phyloP scores from a whole-genome alignment of 37 sponge, comb jelly and placozoan species.

The Agelas oroides region DNA sequence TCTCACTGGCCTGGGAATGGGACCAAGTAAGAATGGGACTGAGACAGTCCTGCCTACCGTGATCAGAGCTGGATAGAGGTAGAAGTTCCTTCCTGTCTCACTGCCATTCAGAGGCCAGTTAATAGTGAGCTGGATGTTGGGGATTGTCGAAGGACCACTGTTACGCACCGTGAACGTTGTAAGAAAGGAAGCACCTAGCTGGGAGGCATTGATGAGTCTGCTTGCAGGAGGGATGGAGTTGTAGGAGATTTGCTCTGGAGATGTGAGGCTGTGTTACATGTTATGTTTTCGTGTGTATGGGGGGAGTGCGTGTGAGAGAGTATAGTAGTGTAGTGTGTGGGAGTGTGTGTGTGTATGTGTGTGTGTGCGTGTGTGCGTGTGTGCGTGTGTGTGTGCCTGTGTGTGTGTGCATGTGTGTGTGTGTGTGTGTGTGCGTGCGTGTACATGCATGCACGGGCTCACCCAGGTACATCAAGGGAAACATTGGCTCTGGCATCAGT shows the following conservation, averaged over 20 bases:
- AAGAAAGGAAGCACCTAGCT: slow-evolving; percentile 19
- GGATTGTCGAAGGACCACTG: slow-evolving; percentile 41
- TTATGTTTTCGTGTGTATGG: not conserved
- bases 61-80: slow-evolving; percentile 35
- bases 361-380: slow-evolving; percentile 1
- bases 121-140: slow-evolving; percentile 24
- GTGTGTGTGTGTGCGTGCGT: slow-evolving; percentile 6
- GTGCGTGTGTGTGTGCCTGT: not conserved
- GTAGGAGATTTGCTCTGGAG: slow-evolving; percentile 27
- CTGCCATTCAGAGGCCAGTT: slow-evolving; percentile 51
- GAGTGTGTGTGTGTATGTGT: not conserved
- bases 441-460: too few species aligned
- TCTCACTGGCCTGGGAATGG: too few species aligned
- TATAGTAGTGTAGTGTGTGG: not conserved
- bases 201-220: slow-evolving; percentile 5
- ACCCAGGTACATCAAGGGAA: too few species aligned
- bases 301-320: not conserved
- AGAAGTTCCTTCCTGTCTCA: not conserved
- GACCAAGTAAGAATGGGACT: too few species aligned
- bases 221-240: not conserved
- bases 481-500: too few species aligned
- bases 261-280: slow-evolving; percentile 18
- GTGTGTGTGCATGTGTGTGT: not conserved
- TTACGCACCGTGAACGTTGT: slow-evolving; percentile 35
- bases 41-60: slow-evolving; percentile 30